Conservation (phyloP, 2,113 vertebrate genomes). For the Scalopus aquaticus region DNA sequence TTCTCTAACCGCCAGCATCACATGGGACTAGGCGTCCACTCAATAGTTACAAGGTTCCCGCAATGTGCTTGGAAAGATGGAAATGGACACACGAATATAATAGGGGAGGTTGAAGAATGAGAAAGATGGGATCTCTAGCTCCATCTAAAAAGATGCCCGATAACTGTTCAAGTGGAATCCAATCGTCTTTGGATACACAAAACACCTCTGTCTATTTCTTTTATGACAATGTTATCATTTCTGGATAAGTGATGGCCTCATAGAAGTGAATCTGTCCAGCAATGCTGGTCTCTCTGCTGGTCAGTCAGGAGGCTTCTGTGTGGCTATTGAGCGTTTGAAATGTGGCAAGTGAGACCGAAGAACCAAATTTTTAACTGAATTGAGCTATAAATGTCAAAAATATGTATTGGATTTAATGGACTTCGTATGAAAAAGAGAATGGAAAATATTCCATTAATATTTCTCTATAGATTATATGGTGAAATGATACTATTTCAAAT, state of each 20-base stretch:
- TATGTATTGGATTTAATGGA: not conserved
- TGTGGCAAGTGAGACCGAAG: not conserved
- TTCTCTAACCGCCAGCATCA: not conserved
- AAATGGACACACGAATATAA: not conserved
- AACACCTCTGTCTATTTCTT: not conserved
- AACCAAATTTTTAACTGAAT: not conserved
- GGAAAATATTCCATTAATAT: not conserved
- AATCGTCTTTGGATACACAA: not conserved
- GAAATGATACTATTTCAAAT: not conserved
- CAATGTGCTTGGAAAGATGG: not conserved
- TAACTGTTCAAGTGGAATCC: not conserved
- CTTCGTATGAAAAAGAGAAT: not conserved
- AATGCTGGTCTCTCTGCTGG: not conserved
- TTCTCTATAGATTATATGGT: not conserved
- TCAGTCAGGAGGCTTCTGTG: not conserved
- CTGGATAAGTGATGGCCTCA: not conserved
- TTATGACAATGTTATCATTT: not conserved
- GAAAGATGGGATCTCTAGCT: not conserved
- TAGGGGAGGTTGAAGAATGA: not conserved
- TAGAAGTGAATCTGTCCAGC: not conserved
- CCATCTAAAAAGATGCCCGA: not conserved
- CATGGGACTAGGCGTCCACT: not conserved
- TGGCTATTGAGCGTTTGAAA: no score
- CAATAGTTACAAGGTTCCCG: not conserved
- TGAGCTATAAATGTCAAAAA: not conserved